phyloP scores from a whole-genome alignment of 2,888 invertebrate species.

The Cerastis leucographa region DNA sequence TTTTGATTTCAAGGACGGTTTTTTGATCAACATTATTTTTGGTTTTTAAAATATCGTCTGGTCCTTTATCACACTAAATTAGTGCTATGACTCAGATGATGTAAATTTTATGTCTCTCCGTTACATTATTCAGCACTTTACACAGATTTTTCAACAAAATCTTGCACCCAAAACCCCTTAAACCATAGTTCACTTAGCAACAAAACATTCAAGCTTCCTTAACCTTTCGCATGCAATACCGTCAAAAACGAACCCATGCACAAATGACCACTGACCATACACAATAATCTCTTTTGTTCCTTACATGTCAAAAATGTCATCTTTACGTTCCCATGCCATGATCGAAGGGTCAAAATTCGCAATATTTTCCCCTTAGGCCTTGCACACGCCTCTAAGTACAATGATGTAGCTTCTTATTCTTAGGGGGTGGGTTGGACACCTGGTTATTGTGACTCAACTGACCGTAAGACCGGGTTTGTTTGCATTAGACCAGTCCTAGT shows the following conservation, averaged over 20 bases:
- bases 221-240: slow-evolving; percentile 59
- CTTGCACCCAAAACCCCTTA: not conserved
- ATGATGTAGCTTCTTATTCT: slow-evolving; percentile 82
- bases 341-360: slow-evolving; percentile 79
- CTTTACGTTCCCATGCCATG: slow-evolving; percentile 81
- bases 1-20: not conserved
- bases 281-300: slow-evolving; percentile 76
- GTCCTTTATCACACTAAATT: not conserved
- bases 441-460: slow-evolving; percentile 87
- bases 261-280: slow-evolving; percentile 80
- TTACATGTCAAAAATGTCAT: slow-evolving; percentile 88
- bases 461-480: slow-evolving; percentile 84
- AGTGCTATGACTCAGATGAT: too few relatives aligned
- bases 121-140: too few relatives aligned
- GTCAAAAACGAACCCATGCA: slow-evolving; percentile 74
- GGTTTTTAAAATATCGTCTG: not conserved
- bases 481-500: slow-evolving; percentile 82
- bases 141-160: not conserved
- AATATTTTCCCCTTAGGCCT: slow-evolving; percentile 86
- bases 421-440: slow-evolving; percentile 86
- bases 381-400: slow-evolving; percentile 84
- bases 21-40: not conserved
- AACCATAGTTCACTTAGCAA: slow-evolving; percentile 30
- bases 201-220: slow-evolving; percentile 57
- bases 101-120: too few relatives aligned